These are phyloP conservation scores for Galleria mellonella DNA, from an alignment of 1,140 invertebrate genomes.

Conservation along the genomic window DNA sequence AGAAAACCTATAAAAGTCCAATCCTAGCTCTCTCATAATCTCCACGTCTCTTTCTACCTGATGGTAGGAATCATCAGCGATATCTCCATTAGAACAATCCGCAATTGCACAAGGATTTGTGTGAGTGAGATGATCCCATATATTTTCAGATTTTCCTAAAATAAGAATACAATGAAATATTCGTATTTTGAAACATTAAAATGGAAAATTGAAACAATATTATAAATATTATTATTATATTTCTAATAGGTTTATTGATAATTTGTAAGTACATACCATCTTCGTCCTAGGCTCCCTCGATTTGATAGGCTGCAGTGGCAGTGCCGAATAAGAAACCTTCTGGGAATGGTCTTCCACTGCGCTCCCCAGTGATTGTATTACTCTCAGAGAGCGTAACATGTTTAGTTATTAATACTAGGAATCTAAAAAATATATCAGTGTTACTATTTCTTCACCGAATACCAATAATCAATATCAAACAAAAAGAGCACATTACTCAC, in stretches of 20 bases:
- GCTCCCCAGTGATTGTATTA: neutral
- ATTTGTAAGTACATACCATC: neutral
- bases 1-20: constrained; percentile 1
- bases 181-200: neutral
- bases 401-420: neutral
- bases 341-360: neutral
- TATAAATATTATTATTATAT: neutral
- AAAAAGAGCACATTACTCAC: no score
- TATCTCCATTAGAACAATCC: neutral
- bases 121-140: neutral
- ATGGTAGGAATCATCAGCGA: constrained; percentile 1
- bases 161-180: neutral
- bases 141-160: constrained; percentile 1
- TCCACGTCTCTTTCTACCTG: constrained; percentile 1
- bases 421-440: neutral
- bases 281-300: constrained; percentile 1
- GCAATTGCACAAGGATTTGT: neutral
- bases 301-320: neutral
- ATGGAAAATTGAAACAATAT: neutral
- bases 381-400: neutral
- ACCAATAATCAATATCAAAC: no score
- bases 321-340: neutral
- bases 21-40: constrained; percentile 1
- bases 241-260: neutral
- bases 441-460: neutral